Conservation (phyloP, 2,888 invertebrate species). For the Noctua fimbriata region DNA sequence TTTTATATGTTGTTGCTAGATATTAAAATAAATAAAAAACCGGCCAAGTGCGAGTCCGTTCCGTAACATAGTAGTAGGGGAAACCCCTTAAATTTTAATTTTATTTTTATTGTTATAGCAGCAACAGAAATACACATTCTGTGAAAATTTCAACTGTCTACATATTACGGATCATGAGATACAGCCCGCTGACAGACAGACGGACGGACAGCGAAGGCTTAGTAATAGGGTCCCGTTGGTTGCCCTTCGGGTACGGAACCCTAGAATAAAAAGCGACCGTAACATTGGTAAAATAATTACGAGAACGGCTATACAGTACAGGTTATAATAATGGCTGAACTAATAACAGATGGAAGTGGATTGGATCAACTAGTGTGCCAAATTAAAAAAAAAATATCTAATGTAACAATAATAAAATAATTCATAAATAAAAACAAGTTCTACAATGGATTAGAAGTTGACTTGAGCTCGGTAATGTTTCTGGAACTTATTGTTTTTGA, state of each 20-base stretch:
- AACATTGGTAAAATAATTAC: not conserved
- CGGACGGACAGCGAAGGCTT: no score
- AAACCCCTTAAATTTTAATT: no score
- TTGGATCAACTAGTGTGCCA: constrained; percentile 6
- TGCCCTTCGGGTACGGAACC: no score
- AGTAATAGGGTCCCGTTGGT: no score
- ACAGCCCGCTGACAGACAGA: no score
- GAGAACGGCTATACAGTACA: no score
- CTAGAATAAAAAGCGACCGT: not conserved
- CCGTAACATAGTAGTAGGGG: no score
- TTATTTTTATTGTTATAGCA: no score
- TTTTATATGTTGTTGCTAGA: not conserved
- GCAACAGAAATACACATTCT: no score
- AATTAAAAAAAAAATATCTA: constrained; percentile 39
- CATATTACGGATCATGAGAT: no score
- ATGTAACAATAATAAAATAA: constrained; percentile 31
- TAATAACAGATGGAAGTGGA: not conserved
- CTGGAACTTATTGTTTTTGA: constrained; percentile 95
- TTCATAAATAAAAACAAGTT: constrained; percentile 24
- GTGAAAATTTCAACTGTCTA: no score
- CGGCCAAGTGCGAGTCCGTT: no score
- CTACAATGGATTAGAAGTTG: constrained; percentile 90
- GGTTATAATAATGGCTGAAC: not conserved
- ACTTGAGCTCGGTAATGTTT: constrained; percentile 95
- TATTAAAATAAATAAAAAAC: not conserved